Percentiles rank a stretch among this genome's conserved stretches.
phyloP scores from a whole-genome alignment of 2,888 invertebrate genomes.

The Drepanosiphum platanoidis region DNA sequence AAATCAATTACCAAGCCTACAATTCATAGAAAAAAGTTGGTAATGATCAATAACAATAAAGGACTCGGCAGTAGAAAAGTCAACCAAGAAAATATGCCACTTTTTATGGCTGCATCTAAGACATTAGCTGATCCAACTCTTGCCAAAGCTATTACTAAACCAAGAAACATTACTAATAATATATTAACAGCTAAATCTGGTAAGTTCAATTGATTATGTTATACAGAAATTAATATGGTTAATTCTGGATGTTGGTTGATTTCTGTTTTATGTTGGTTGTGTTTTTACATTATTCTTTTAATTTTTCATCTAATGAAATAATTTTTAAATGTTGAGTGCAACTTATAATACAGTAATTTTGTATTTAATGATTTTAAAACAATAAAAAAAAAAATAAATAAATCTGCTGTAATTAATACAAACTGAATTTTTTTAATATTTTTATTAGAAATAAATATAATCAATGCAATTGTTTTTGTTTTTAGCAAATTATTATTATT shows the following conservation, averaged over 20 bases:
- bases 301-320: too few relatives aligned
- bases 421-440: too few relatives aligned
- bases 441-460: too few relatives aligned
- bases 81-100: conserved; percentile 55
- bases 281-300: too few relatives aligned
- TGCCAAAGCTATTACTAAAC: conserved; percentile 43
- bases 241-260: background rate
- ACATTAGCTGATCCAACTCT: conserved; percentile 56
- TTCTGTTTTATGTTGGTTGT: background rate
- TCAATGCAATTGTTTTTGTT: too few relatives aligned
- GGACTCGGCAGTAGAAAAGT: background rate
- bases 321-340: background rate
- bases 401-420: background rate
- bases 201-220: conserved; percentile 11
- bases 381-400: background rate
- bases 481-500: too few relatives aligned
- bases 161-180: conserved; percentile 37
- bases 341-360: background rate
- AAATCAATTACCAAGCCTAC: conserved; percentile 53
- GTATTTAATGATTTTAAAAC: background rate
- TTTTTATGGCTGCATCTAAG: conserved; percentile 50
- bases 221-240: background rate
- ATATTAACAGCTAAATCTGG: conserved; percentile 55
- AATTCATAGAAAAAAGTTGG: conserved; percentile 39
- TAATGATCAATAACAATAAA: conserved; percentile 38